Percentiles rank a stretch among this genome's conserved stretches.
Conservation (phyloP, 2,888 invertebrate genomes). For the Xylota segnis region DNA sequence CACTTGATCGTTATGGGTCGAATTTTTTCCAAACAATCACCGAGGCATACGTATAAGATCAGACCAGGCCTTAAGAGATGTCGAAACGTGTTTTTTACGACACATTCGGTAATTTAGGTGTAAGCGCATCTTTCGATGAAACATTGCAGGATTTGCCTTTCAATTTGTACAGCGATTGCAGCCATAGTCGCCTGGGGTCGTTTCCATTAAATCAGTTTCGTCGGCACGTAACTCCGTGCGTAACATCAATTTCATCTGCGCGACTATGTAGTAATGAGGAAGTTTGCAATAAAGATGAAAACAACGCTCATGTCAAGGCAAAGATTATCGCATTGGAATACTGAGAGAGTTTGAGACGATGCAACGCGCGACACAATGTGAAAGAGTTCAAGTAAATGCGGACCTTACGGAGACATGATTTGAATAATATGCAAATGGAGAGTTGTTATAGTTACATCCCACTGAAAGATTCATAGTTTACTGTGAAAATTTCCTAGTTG, state of each 20-base stretch:
- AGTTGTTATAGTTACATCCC: no score
- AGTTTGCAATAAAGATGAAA: conserved; percentile 17
- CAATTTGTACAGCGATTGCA: conserved; percentile 9
- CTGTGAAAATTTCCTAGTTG: no score
- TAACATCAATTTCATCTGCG: conserved; percentile 6
- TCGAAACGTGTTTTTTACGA: conserved; percentile 13
- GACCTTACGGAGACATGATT: neutral
- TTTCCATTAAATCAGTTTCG: conserved; percentile 1
- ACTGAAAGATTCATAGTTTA: no score
- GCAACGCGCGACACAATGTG: no score
- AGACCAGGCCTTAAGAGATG: neutral
- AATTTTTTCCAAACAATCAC: neutral
- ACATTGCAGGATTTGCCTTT: conserved; percentile 26
- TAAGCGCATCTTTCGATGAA: neutral
- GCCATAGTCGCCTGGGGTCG: conserved; percentile 17
- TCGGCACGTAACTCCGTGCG: neutral
- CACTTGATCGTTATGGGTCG: neutral
- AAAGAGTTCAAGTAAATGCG: neutral
- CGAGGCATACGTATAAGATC: neutral
- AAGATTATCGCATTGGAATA: neutral
- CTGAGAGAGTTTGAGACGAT: neutral
- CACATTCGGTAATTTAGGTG: neutral
- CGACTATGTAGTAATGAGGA: conserved; percentile 24
- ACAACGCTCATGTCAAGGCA: conserved; percentile 12
- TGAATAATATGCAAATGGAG: neutral